These are phyloP conservation scores for Elanus axillaris DNA, from an alignment of 2,113 vertebrate genomes.

Conservation along the genomic window DNA sequence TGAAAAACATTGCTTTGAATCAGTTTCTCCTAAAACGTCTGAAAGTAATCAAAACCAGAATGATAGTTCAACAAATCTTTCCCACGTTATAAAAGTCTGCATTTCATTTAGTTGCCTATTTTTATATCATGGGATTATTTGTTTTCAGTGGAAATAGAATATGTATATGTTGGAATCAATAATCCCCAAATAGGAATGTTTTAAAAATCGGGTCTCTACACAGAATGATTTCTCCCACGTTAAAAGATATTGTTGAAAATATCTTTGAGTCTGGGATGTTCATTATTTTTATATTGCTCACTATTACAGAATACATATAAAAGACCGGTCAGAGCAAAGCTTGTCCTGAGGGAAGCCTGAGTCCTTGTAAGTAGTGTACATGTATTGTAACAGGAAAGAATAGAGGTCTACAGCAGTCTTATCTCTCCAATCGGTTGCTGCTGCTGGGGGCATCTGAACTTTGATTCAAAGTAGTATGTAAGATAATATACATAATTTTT, in stretches of 20 bases:
- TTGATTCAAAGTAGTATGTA: not conserved
- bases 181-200: not conserved
- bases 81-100: not conserved
- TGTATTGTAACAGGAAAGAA: not conserved
- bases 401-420: not conserved
- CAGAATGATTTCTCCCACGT: not conserved
- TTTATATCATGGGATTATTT: not conserved
- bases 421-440: fast-evolving
- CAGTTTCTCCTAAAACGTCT: not conserved
- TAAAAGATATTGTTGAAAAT: not conserved
- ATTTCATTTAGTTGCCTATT: constrained; percentile 43
- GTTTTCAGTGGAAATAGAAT: not conserved
- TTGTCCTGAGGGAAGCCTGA: not conserved
- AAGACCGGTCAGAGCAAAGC: not conserved
- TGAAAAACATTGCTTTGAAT: not conserved
- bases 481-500: not conserved
- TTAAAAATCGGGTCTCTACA: not conserved
- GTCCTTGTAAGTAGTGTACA: not conserved
- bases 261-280: not conserved
- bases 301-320: not conserved
- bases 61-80: not conserved
- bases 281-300: not conserved
- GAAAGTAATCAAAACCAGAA: not conserved
- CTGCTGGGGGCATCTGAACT: not conserved
- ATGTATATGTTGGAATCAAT: not conserved